These are phyloP conservation scores for Eurytoma adleriae DNA, from an alignment of 2,888 invertebrate species.

Conservation along the genomic window DNA sequence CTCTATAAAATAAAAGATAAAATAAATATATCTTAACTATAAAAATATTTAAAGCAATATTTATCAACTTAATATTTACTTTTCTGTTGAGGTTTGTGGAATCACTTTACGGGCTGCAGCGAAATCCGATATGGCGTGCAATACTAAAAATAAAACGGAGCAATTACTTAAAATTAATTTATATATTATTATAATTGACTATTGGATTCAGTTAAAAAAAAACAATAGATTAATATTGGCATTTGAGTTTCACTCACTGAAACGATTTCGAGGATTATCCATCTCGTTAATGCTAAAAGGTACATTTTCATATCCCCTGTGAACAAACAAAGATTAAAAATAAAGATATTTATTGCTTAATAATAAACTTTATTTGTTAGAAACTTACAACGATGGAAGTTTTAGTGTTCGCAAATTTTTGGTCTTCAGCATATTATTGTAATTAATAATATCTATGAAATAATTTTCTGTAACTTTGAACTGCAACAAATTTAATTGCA, in stretches of 20 bases:
- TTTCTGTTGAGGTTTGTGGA: background rate
- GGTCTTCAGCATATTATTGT: constrained; percentile 4
- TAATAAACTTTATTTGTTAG: background rate
- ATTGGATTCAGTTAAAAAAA: too few relatives aligned
- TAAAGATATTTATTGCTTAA: background rate
- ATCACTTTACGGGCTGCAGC: background rate
- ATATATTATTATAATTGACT: background rate
- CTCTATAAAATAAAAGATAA: constrained; percentile 14
- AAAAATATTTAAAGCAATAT: background rate
- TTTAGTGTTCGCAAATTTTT: background rate
- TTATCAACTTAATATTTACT: constrained; percentile 1
- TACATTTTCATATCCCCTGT: background rate
- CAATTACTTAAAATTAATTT: background rate
- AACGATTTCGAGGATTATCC: constrained; percentile 35
- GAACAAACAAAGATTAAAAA: background rate
- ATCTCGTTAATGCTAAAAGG: constrained; percentile 27
- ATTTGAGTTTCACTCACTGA: constrained; percentile 14
- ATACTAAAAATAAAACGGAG: constrained; percentile 6
- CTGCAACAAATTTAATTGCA: constrained; percentile 1
- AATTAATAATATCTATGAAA: constrained; percentile 14
- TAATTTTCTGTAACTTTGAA: constrained; percentile 1
- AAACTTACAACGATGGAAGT: constrained; percentile 2
- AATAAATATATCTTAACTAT: background rate
- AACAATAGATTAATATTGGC: background rate
- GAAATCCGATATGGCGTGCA: background rate